Percentiles rank a stretch among this genome's conserved stretches.
phyloP scores from a whole-genome alignment of 1,140 invertebrate genomes.

The Pteromalus puparum region DNA sequence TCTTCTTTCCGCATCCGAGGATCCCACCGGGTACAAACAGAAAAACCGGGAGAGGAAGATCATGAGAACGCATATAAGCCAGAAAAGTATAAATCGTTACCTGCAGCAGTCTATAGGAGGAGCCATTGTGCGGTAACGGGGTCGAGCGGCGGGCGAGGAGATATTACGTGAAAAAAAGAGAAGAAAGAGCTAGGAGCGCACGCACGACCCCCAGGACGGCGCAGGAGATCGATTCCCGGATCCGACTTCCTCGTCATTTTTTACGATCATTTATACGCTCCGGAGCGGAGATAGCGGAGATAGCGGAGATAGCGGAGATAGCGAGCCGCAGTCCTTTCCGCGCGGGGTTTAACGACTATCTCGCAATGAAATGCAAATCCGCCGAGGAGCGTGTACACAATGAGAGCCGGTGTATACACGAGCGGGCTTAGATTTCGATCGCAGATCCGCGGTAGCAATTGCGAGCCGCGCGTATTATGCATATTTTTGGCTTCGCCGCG shows the following conservation, averaged over 20 bases:
- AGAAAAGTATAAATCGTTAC: constrained; percentile 56
- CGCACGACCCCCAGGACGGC: constrained; percentile 61
- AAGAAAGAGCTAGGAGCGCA: background rate
- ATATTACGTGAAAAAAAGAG: constrained; percentile 24
- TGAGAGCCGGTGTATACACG: background rate
- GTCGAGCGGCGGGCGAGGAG: constrained; percentile 56
- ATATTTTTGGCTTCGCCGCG: too few species aligned
- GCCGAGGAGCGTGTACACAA: constrained; percentile 31
- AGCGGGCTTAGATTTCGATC: constrained; percentile 39
- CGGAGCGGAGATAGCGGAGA: background rate
- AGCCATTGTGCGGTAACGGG: constrained; percentile 42
- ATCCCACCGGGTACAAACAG: constrained; percentile 11
- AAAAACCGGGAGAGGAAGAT: constrained; percentile 3
- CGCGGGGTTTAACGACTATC: constrained; percentile 19
- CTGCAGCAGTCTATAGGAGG: constrained; percentile 42
- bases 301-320: background rate
- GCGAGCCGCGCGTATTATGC: too few species aligned
- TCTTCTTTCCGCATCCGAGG: constrained; percentile 61
- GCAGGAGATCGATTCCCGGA: constrained; percentile 59
- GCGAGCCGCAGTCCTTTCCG: background rate
- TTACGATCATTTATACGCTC: constrained; percentile 51
- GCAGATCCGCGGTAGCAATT: too few species aligned
- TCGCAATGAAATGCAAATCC: constrained; percentile 44
- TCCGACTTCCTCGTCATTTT: constrained; percentile 54
- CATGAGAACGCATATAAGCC: constrained; percentile 67